Percentiles rank a stretch among this genome's conserved stretches.
These are phyloP conservation scores for Amphiprion ocellaris DNA, from an alignment of 2,113 vertebrate species.

Conservation along the genomic window DNA sequence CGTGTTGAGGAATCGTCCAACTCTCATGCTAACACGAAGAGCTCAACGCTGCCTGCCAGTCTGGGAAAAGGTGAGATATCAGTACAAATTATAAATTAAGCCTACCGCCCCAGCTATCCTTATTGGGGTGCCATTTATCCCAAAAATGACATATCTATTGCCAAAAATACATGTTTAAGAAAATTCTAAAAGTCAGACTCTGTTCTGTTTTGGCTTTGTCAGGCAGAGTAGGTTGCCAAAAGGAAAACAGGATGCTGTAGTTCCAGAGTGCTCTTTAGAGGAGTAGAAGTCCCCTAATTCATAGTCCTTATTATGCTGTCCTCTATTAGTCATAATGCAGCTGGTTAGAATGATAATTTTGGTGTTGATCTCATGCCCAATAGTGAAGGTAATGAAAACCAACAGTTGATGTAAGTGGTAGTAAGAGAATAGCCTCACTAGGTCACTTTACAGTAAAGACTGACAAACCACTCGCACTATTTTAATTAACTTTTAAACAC, in stretches of 20 bases:
- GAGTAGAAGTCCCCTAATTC: too few species aligned
- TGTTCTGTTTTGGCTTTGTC: background rate
- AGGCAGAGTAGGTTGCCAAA: background rate
- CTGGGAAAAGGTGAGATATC: constrained; percentile 84
- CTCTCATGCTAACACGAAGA: constrained; percentile 63
- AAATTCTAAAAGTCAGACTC: too few species aligned
- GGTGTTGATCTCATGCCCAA: background rate
- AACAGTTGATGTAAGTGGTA: background rate
- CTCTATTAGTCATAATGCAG: too few species aligned
- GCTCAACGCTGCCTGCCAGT: constrained; percentile 80
- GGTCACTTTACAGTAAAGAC: background rate
- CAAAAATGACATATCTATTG: too few species aligned
- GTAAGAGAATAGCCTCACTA: background rate
- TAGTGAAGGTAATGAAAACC: constrained; percentile 3
- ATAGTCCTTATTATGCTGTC: too few species aligned
- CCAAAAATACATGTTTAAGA: too few species aligned
- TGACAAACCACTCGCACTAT: background rate
- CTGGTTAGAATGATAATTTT: background rate
- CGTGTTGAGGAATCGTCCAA: constrained; percentile 58
- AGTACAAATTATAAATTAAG: too few species aligned
- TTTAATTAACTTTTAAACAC: background rate
- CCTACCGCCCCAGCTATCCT: too few species aligned
- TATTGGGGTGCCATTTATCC: too few species aligned
- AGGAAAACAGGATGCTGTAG: too few species aligned
- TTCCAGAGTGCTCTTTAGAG: too few species aligned